A percentile compares a stretch with the other conserved stretches of the same genome.
Evolutionary conservation across 1,140 invertebrate species (phyloP).

Genomic region (Lycorma delicatula): DNA sequence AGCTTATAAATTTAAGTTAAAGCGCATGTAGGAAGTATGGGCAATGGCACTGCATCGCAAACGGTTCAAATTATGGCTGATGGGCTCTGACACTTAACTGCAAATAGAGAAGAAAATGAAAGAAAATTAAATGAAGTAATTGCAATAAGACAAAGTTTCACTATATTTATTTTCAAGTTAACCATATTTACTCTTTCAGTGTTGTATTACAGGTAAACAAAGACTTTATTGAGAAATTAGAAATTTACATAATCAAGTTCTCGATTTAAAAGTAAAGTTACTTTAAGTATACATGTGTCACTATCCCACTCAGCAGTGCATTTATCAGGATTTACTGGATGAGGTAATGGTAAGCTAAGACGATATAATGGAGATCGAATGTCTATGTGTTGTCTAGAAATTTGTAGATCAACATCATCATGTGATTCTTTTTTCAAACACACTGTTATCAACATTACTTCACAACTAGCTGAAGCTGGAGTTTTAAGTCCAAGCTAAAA

Average conservation of each 20-base stretch:
- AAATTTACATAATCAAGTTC: constrained; percentile 29
- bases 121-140: too few species aligned
- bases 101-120: too few species aligned
- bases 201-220: too few species aligned
- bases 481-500: constrained; percentile 76
- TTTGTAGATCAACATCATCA: constrained; percentile 56
- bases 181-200: too few species aligned
- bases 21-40: too few species aligned
- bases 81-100: too few species aligned
- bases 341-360: constrained; percentile 64
- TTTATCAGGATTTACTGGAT: constrained; percentile 65
- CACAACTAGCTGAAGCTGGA: constrained; percentile 70
- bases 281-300: constrained; percentile 43
- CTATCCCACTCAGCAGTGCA: constrained; percentile 71
- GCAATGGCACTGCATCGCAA: too few species aligned
- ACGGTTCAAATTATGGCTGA: too few species aligned
- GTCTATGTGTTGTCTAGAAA: constrained; percentile 59
- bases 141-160: too few species aligned
- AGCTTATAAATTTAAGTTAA: too few species aligned
- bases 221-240: too few species aligned
- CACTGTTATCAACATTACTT: constrained; percentile 69
- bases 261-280: constrained; percentile 17
- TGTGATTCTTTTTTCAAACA: constrained; percentile 59
- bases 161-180: too few species aligned
- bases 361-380: constrained; percentile 53